A percentile compares a stretch with the other conserved stretches of the same genome.
Conservation (phyloP, 1,140 invertebrate genomes). For the Idris sp. region DNA sequence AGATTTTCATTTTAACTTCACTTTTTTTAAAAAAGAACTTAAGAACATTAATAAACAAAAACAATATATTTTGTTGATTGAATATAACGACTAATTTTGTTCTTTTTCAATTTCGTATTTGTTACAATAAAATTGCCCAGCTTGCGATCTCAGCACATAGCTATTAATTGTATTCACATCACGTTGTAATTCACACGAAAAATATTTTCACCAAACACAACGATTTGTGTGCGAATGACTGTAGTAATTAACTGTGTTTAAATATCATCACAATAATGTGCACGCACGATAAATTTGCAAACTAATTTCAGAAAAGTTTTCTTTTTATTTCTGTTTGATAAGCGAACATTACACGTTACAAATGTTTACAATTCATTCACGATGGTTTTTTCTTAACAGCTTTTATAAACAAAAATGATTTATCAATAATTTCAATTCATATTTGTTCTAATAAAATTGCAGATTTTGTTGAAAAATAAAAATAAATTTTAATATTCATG, state of each 20-base stretch:
- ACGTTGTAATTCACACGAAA: conserved; percentile 18
- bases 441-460: too few species aligned
- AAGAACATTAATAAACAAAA: not conserved
- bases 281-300: not conserved
- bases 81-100: conserved; percentile 11
- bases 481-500: too few species aligned
- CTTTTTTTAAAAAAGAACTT: too few species aligned
- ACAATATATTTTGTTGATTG: conserved; percentile 8
- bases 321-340: too few species aligned
- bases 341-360: too few species aligned
- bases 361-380: too few species aligned
- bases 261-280: conserved; percentile 6
- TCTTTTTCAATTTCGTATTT: conserved; percentile 8
- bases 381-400: too few species aligned
- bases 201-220: conserved; percentile 15
- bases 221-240: conserved; percentile 19
- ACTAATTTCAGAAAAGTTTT: too few species aligned
- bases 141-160: conserved; percentile 13
- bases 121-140: conserved; percentile 21
- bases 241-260: conserved; percentile 3
- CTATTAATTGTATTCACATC: conserved; percentile 21
- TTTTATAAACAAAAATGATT: too few species aligned
- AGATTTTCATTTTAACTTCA: too few species aligned
- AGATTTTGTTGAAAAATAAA: too few species aligned
- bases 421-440: too few species aligned